Base-by-base conservation (phyloP, 2,113 vertebrate genomes). In the Alosa alosa region DNA sequence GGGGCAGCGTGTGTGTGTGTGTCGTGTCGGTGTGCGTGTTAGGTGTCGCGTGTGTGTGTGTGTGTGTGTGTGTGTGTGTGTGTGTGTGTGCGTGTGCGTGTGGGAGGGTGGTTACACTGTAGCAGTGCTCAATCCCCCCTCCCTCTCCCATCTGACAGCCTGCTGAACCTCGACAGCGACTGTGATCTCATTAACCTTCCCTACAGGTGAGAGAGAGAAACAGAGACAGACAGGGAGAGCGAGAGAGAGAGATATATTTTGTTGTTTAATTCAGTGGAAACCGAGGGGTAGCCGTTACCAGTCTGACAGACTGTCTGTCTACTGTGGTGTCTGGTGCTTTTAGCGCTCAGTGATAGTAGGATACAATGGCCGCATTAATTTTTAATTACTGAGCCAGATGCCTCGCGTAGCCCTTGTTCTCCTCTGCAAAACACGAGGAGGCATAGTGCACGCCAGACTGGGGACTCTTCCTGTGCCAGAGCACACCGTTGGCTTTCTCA, bases 371-470 rank as follows among this genome's bases (percentile, higher is more conserved):
- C 72, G 13, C 72, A 78, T 78, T 78, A 78, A 78, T 78, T 78
- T 78, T 78, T 78, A 78, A 78, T 78, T 78, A 78, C 36, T 6
- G 72, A 78, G 72, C 72, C 72, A 78, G 72, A 78, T 78, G 72
- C 72, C 72, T 78, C 1, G 72, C 72, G 72, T 78, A 78, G 18
- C 11, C 72, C 72, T 78, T 78, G 72, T 78, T 15, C 72, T 36
- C 31, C 72, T 17, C 13, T 15, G 72, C 72, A 72, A 25, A 31
- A 72, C 64, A 78, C 36, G 11, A 39, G 72, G 72, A 78, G 72
- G 13, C 72, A 78, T 36, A 78, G 31, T 78, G 11, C 72, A 78
- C 25, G 15, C 25, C 72, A 78, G 72, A 78, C 72, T 18, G 25
- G 72, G 72, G 31, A 60, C 72, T 78, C 72, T 11, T 78, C 13